A percentile compares a stretch with the other conserved stretches of the same genome.
Evolutionary conservation across 35 echinoderm and acorn worm genomes (phyloP).

Genomic region (Stichopus chloronotus): DNA sequence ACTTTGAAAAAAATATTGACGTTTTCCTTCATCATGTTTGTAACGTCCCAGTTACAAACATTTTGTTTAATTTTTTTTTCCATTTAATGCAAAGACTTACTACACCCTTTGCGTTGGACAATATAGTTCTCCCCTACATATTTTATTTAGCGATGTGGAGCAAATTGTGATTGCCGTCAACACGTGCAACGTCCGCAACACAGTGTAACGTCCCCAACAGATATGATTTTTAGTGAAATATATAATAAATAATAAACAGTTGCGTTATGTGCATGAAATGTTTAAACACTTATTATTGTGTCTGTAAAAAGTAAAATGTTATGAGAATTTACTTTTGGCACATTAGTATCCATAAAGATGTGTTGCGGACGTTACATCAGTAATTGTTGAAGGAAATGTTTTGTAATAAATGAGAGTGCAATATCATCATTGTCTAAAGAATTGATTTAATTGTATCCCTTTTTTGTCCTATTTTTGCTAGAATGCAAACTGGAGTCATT

Average conservation of each 20-base stretch:
- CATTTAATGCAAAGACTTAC: background rate
- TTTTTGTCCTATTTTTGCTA: background rate
- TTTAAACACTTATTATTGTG: background rate
- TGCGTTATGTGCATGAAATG: no score
- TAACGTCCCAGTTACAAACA: background rate
- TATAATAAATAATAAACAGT: no score
- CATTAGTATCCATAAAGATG: no score
- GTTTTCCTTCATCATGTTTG: constrained; percentile 10
- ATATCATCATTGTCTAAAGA: no score
- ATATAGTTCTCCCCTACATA: background rate
- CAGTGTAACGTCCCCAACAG: no score
- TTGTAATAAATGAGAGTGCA: no score
- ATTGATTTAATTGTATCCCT: background rate
- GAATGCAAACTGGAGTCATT: no score
- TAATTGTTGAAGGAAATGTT: constrained; percentile 1
- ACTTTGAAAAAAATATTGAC: background rate
- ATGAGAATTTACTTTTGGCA: background rate
- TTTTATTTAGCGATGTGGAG: background rate
- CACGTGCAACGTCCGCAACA: background rate
- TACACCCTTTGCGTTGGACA: background rate
- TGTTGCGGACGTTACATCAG: background rate
- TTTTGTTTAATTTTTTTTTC: no score
- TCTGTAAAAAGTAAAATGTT: background rate
- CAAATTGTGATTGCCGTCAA: background rate
- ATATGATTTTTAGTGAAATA: no score